Conservation (phyloP, 2,113 vertebrate genomes). For the Equus quagga region DNA sequence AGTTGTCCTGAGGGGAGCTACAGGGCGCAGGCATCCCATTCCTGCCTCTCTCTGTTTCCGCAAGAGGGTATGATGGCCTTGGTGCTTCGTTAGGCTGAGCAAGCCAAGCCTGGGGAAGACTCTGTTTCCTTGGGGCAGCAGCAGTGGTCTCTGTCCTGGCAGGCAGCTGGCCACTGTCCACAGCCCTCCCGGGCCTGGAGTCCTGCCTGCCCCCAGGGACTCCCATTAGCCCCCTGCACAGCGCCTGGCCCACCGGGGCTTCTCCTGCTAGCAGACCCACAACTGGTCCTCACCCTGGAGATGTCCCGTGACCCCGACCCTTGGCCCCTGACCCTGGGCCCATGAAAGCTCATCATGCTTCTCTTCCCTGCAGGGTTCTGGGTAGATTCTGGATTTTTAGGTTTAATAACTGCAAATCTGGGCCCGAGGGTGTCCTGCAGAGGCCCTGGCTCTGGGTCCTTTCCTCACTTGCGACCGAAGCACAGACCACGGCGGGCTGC, state of each 20-base stretch:
- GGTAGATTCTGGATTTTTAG: neutral
- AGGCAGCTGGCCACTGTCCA: accelerated
- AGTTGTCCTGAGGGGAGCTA: accelerated
- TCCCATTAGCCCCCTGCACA: accelerated
- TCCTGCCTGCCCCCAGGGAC: accelerated
- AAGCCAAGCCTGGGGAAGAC: neutral
- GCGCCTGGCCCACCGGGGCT: accelerated
- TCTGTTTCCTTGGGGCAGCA: neutral
- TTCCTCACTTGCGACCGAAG: accelerated
- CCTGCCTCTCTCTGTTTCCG: neutral
- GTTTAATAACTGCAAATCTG: neutral
- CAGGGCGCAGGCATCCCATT: accelerated
- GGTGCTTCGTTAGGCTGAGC: neutral
- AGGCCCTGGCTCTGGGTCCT: accelerated
- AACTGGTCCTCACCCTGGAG: accelerated
- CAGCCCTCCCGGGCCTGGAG: neutral
- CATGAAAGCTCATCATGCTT: accelerated
- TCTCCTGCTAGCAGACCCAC: neutral
- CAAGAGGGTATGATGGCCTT: accelerated
- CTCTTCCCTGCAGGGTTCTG: neutral
- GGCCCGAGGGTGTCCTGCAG: accelerated
- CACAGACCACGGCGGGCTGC: neutral
- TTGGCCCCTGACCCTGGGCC: no score
- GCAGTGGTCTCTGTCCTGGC: accelerated
- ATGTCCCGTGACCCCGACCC: accelerated